phyloP scores from a whole-genome alignment of 2,888 invertebrate species.

The Agrotis ipsilon region DNA sequence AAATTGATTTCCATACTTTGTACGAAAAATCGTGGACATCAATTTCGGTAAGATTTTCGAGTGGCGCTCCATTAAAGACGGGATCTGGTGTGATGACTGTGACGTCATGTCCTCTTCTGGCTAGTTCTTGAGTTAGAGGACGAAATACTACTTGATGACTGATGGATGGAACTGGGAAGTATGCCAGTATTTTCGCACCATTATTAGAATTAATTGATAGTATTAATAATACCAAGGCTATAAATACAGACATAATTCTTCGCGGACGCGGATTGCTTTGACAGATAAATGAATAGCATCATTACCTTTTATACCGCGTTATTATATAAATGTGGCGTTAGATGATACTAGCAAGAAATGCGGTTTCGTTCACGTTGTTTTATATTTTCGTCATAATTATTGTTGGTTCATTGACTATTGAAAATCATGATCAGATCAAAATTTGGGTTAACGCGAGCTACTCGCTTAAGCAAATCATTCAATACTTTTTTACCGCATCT shows the following conservation, averaged over 20 bases:
- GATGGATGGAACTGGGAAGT: conserved; percentile 76
- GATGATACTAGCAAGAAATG: background rate
- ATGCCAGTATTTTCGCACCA: conserved; percentile 74
- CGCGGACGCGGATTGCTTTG: background rate
- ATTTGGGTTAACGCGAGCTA: conserved; percentile 61
- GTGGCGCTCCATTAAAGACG: conserved; percentile 62
- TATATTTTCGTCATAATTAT: background rate
- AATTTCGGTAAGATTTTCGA: conserved; percentile 78
- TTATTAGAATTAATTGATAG: conserved; percentile 33
- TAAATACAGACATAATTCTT: conserved; percentile 4
- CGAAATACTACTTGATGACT: conserved; percentile 82
- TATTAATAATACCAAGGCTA: conserved; percentile 3
- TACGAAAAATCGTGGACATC: conserved; percentile 72
- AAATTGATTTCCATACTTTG: conserved; percentile 31
- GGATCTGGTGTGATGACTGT: conserved; percentile 79
- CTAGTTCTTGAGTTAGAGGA: conserved; percentile 76
- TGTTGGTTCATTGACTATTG: background rate
- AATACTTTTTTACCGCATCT: conserved; percentile 65
- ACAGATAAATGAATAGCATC: conserved; percentile 3
- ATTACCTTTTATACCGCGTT: conserved; percentile 9
- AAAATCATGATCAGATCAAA: too few relatives aligned
- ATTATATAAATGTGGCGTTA: background rate
- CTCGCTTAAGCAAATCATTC: conserved; percentile 68
- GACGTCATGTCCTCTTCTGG: conserved; percentile 80
- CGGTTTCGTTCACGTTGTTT: background rate